phyloP scores from a whole-genome alignment of 2,113 vertebrate species.

The Caranx ignobilis region DNA sequence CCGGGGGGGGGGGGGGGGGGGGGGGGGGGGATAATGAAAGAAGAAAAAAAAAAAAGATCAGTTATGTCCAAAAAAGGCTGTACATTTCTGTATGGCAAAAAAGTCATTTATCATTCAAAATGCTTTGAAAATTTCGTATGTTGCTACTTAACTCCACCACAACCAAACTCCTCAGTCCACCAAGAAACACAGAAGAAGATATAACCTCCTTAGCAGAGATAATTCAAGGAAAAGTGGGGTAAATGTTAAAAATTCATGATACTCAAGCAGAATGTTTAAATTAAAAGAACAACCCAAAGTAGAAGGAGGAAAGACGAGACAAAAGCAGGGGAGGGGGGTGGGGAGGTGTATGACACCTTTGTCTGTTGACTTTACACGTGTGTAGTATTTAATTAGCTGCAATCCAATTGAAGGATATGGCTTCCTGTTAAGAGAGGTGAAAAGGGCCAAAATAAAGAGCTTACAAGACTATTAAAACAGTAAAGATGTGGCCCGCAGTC shows the following conservation, averaged over 20 bases:
- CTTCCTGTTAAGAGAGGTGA: slow-evolving; percentile 79
- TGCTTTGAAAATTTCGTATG: too few relatives aligned
- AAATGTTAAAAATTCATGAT: background rate
- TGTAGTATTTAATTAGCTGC: slow-evolving; percentile 79
- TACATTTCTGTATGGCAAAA: too few relatives aligned
- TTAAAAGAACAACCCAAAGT: slow-evolving; percentile 5
- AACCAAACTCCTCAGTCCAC: background rate
- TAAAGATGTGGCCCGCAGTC: slow-evolving; percentile 48
- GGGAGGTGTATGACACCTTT: slow-evolving; percentile 50
- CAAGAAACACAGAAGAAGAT: background rate
- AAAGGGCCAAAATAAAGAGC: slow-evolving; percentile 80
- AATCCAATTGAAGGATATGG: slow-evolving; percentile 77
- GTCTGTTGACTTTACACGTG: slow-evolving; percentile 71
- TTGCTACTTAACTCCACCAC: too few relatives aligned
- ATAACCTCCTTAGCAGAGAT: background rate
- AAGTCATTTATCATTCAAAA: too few relatives aligned
- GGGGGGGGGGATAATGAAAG: background rate
- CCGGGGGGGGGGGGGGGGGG: background rate
- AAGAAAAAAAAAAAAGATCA: too few relatives aligned
- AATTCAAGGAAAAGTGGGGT: background rate
- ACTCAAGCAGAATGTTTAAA: background rate
- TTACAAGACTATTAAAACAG: slow-evolving; percentile 71
- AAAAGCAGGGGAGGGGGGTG: background rate
- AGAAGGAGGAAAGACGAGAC: slow-evolving; percentile 15
- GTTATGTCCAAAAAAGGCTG: too few relatives aligned